Base-by-base conservation (phyloP, 2,888 invertebrate genomes). In the Pammene fasciana region DNA sequence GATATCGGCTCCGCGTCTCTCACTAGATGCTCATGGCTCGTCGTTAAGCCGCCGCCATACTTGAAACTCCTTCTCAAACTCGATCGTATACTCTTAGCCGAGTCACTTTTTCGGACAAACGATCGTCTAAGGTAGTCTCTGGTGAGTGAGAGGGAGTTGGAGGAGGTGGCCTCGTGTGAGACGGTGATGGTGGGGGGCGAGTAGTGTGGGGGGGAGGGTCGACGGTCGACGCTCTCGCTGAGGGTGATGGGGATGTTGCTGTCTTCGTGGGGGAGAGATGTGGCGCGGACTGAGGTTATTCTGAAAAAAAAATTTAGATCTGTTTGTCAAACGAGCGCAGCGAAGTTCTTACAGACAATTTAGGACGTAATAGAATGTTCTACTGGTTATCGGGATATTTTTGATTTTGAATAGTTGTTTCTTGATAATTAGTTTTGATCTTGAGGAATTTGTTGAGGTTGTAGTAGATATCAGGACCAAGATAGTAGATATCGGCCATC, bases 1-100 rank as follows among this genome's bases (percentile, higher is more conserved):
- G 92, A 92, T n/a, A 94, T 94, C 0, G 95, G 95, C 45, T 94
- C 94, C 0, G 92, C 94, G 0, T 93, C 93, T 36, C 94, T 91
- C 5, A 95, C 94, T 73, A 95, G 83, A 62, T 94, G 93, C 76
- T 95, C 94, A 56, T 94, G 93, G 75, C 94, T 94, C 2, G 86
- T 89, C 0, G 89, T 88, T 67, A 90, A 71, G 0, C 78, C 80
- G 80, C 87, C 82, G 80, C 94, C 82, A 76, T 93, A 88, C 71
- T 86, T 85, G 73, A 92, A 90, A 75, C 89, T 89, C 54, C 92
- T 79, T 4, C 92, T 82, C 36, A 92, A 78, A 76, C 92, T 89
- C 13, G 90, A 91, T 0, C 92, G 77, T 26, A 92, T 87, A n/a
- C 84, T 88, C 48, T 90, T 90, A 0, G 86, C 89, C 0, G 91